phyloP scores from a whole-genome alignment of 2,113 vertebrate species.

The Mellivora capensis region DNA sequence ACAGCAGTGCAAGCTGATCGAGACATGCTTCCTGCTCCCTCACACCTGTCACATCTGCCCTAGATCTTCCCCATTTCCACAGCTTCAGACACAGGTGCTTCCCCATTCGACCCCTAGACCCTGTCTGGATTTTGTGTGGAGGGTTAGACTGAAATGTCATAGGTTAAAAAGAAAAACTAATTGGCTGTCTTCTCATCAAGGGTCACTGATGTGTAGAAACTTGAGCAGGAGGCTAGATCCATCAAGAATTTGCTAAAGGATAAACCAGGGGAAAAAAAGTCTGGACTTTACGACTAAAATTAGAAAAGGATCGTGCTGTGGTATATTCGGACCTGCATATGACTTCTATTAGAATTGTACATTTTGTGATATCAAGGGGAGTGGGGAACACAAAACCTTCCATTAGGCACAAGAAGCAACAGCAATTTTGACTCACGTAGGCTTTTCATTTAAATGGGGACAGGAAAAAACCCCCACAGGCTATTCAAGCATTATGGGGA shows the following conservation, averaged over 20 bases:
- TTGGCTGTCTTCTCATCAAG: not conserved
- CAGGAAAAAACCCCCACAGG: not conserved
- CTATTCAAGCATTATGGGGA: not conserved
- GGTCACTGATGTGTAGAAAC: not conserved
- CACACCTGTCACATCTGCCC: not conserved
- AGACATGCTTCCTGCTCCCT: not conserved
- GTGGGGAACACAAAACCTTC: not conserved
- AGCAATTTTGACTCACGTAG: not conserved
- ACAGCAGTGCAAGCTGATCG: accelerated
- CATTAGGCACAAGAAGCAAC: not conserved
- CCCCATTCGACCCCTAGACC: not conserved
- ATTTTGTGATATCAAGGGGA: not conserved
- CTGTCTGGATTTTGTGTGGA: not conserved
- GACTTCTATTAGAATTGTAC: not conserved
- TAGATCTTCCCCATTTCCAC: not conserved
- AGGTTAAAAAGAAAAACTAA: not conserved
- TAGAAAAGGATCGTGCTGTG: not conserved
- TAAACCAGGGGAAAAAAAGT: not conserved
- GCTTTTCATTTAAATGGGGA: not conserved
- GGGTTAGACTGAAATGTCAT: not conserved
- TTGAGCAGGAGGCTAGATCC: not conserved
- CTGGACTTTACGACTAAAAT: constrained; percentile 45
- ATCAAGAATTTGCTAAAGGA: not conserved
- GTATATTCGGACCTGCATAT: not conserved
- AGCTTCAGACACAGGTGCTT: not conserved